Evolutionary conservation across 2,888 invertebrate species (phyloP).

Genomic region (Germaria angustata): DNA sequence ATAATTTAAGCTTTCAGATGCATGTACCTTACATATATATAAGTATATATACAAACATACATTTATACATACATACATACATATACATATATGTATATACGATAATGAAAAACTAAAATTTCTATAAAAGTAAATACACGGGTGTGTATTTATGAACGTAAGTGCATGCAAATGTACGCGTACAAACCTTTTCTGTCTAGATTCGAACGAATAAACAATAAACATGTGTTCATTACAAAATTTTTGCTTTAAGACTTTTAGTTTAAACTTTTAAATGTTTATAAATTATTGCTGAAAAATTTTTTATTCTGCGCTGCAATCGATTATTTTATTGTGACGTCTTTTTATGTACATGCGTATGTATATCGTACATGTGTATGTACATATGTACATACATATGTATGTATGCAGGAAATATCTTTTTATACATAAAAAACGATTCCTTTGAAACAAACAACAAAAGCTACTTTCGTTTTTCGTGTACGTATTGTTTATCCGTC

Average conservation of each 20-base stretch:
- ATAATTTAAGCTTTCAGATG: too few relatives aligned
- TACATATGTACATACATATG: too few relatives aligned
- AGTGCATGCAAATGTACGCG: too few relatives aligned
- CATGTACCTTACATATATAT: too few relatives aligned
- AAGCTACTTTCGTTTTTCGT: slow-evolving; percentile 15
- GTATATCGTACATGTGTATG: too few relatives aligned
- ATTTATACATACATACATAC: neutral
- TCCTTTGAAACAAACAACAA: slow-evolving; percentile 12
- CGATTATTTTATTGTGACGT: too few relatives aligned
- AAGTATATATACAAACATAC: too few relatives aligned
- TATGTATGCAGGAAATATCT: too few relatives aligned
- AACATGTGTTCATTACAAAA: slow-evolving; percentile 7
- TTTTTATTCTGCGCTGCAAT: too few relatives aligned
- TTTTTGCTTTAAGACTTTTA: slow-evolving; percentile 9
- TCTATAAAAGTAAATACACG: too few relatives aligned
- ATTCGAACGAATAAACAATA: neutral
- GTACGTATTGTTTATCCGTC: slow-evolving; percentile 40
- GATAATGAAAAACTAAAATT: too few relatives aligned
- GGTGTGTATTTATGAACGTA: too few relatives aligned
- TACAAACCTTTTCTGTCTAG: neutral
- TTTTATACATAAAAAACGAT: neutral
- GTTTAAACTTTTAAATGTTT: slow-evolving; percentile 3
- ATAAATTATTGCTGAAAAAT: neutral
- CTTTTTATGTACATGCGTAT: neutral
- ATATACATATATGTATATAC: neutral